Evolutionary conservation across 2,888 invertebrate species (phyloP).

Genomic region (Andrena praecox): DNA sequence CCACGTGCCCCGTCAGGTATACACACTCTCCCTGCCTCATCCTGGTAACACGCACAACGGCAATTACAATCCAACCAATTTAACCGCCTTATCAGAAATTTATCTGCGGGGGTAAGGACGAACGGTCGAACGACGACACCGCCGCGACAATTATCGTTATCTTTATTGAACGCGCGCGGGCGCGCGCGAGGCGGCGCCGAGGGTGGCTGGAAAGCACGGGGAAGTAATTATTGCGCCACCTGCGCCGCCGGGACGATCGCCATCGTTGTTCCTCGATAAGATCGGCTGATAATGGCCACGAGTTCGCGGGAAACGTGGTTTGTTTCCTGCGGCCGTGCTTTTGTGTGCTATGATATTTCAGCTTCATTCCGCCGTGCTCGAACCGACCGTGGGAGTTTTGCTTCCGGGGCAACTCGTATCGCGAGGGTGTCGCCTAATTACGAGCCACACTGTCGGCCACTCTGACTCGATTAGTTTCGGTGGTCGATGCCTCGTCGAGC

Average conservation of each 20-base stretch:
- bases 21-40: conserved; percentile 19
- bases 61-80: conserved; percentile 84
- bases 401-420: neutral
- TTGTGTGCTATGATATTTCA: conserved; percentile 40
- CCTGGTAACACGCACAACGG: conserved; percentile 82
- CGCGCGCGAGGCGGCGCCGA: conserved; percentile 23
- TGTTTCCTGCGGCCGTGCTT: conserved; percentile 49
- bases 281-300: conserved; percentile 50
- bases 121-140: conserved; percentile 52
- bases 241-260: conserved; percentile 64
- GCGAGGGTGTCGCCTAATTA: conserved; percentile 18
- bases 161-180: conserved; percentile 61
- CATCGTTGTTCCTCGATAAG: conserved; percentile 59
- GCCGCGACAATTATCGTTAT: conserved; percentile 74
- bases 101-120: conserved; percentile 72
- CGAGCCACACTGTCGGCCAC: neutral
- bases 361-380: conserved; percentile 2
- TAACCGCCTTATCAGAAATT: conserved; percentile 81
- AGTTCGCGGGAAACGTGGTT: conserved; percentile 53
- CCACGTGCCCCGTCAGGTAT: conserved; percentile 46
- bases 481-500: neutral
- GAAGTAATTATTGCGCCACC: conserved; percentile 73
- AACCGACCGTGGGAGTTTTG: conserved; percentile 12
- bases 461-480: neutral
- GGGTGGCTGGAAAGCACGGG: conserved; percentile 40